phyloP scores from a whole-genome alignment of 2,113 vertebrate species.

The Hippocampus abdominalis region DNA sequence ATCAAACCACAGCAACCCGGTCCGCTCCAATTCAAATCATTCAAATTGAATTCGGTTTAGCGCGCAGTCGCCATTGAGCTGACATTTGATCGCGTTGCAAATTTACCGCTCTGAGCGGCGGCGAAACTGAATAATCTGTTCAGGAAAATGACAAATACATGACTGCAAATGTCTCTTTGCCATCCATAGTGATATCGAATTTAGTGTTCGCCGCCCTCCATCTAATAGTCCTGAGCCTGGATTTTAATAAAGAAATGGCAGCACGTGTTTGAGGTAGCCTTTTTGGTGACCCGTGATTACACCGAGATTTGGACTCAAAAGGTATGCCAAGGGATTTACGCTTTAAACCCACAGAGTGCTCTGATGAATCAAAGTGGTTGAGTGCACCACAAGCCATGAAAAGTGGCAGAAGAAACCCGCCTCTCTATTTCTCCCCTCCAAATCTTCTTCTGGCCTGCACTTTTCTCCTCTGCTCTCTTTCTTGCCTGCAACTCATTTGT shows the following conservation, averaged over 20 bases:
- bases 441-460: conserved; percentile 35
- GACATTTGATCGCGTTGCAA: conserved; percentile 1
- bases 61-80: not conserved
- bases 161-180: not conserved
- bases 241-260: conserved; percentile 14
- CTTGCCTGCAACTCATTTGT: conserved; percentile 63
- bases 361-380: conserved; percentile 72
- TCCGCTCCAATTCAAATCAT: conserved; percentile 5
- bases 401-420: conserved; percentile 63
- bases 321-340: conserved; percentile 58
- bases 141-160: not conserved
- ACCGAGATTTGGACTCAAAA: conserved; percentile 48
- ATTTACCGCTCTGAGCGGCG: not conserved
- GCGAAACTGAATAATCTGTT: not conserved
- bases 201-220: not conserved
- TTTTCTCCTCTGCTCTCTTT: conserved; percentile 44
- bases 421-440: conserved; percentile 49
- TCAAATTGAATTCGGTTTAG: conserved; percentile 5
- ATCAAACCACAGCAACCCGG: conserved; percentile 9
- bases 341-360: conserved; percentile 60
- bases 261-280: conserved; percentile 33
- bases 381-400: conserved; percentile 71
- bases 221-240: not conserved
- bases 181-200: not conserved
- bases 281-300: conserved; percentile 51